Conservation (phyloP, 2,888 invertebrate species). For the Thalpophila matura region DNA sequence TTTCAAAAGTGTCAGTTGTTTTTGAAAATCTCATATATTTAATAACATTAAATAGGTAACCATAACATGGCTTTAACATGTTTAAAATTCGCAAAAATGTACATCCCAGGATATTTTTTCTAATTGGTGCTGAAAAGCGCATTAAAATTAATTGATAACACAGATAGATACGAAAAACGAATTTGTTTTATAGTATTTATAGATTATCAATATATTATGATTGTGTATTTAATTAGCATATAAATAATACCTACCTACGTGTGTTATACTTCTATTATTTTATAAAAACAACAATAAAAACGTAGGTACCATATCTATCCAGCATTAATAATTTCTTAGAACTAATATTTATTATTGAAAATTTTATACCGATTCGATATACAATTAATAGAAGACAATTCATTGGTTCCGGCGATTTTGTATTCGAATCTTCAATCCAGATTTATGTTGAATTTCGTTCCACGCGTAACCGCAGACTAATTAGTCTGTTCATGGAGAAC, state of each 20-base stretch:
- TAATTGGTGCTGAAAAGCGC: no score
- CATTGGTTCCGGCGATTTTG: constrained; percentile 69
- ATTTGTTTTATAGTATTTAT: no score
- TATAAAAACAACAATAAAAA: constrained; percentile 40
- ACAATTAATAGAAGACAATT: constrained; percentile 68
- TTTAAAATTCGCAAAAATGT: no score
- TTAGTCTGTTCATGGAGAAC: constrained; percentile 56
- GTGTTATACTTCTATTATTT: constrained; percentile 33
- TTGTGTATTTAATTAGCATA: no score
- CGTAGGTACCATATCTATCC: constrained; percentile 26
- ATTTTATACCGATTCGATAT: constrained; percentile 60
- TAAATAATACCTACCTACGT: not conserved
- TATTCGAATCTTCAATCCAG: constrained; percentile 38
- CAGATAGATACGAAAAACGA: no score
- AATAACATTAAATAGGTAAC: no score
- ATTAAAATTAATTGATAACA: no score
- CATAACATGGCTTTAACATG: no score
- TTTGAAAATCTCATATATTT: no score
- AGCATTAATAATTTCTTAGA: constrained; percentile 66
- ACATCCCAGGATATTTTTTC: no score
- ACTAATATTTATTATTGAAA: constrained; percentile 69
- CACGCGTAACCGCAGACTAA: constrained; percentile 46
- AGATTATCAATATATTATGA: no score
- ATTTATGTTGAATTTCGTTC: constrained; percentile 53
- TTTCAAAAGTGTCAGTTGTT: no score